Evolutionary conservation across 2,888 invertebrate genomes (phyloP).

Genomic region (Linnaemya vulpina): DNA sequence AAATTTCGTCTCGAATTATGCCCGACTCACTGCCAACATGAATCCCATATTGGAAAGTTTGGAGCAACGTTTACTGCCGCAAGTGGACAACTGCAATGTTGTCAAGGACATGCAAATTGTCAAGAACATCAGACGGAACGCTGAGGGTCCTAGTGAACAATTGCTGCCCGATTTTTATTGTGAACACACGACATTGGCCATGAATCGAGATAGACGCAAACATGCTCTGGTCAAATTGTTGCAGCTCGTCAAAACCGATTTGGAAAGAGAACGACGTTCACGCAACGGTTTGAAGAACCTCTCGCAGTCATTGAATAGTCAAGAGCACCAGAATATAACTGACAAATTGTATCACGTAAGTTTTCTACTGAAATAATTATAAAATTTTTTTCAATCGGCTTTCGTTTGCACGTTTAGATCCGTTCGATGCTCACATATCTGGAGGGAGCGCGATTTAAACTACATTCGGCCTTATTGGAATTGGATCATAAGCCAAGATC

Average conservation of each 20-base stretch:
- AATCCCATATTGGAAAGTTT: constrained; percentile 91
- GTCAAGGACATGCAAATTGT: constrained; percentile 82
- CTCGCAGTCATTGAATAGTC: constrained; percentile 94
- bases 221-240: constrained; percentile 93
- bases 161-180: constrained; percentile 97
- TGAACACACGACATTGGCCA: constrained; percentile 95
- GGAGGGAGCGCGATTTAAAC: constrained; percentile 94
- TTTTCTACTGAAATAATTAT: constrained; percentile 62
- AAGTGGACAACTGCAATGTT: constrained; percentile 81
- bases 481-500: constrained; percentile 90
- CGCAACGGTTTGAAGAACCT: constrained; percentile 94
- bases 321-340: constrained; percentile 94
- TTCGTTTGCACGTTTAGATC: constrained; percentile 85
- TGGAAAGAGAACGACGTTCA: constrained; percentile 94
- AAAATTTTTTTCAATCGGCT: constrained; percentile 2
- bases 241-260: constrained; percentile 92
- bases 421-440: constrained; percentile 95
- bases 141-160: constrained; percentile 89
- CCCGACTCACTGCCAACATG: constrained; percentile 87
- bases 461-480: constrained; percentile 91
- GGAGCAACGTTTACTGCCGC: constrained; percentile 78
- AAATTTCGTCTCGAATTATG: constrained; percentile 86
- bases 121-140: constrained; percentile 81
- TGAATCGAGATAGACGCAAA: constrained; percentile 95
- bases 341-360: constrained; percentile 96